phyloP scores from a whole-genome alignment of 2,113 vertebrate genomes.

The Columbina picui region DNA sequence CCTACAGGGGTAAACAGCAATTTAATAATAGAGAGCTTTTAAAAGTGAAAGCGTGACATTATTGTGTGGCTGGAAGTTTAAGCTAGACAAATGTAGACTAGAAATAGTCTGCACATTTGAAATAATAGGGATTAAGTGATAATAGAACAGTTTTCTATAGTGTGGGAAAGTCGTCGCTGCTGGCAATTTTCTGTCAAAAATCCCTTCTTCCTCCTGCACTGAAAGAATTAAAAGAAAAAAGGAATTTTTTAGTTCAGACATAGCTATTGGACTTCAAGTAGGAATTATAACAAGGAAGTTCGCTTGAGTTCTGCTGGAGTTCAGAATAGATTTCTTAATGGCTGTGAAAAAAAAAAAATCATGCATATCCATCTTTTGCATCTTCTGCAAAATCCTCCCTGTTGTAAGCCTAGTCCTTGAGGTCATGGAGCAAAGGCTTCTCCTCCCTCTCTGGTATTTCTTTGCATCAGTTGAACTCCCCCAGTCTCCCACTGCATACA shows the following conservation, averaged over 20 bases:
- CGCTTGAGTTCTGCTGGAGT: not conserved
- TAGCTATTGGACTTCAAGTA: not conserved
- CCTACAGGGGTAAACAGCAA: not conserved
- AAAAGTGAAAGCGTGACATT: not conserved
- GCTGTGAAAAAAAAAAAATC: not conserved
- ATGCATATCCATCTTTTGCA: not conserved
- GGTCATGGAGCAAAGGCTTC: not conserved
- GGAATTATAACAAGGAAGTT: not conserved
- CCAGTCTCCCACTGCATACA: conserved; percentile 3
- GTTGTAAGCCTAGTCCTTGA: not conserved
- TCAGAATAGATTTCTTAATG: not conserved
- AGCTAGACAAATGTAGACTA: not conserved
- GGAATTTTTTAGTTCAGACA: not conserved
- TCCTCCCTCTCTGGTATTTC: not conserved
- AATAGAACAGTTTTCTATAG: not conserved
- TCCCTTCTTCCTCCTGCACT: not conserved
- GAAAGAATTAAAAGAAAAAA: not conserved
- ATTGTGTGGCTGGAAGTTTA: not conserved
- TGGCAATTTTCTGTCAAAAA: not conserved
- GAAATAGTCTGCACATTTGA: not conserved
- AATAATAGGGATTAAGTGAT: not conserved
- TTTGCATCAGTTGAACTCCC: not conserved
- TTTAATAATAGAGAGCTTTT: not conserved
- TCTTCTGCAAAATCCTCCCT: not conserved
- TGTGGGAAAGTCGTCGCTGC: not conserved